A percentile compares a stretch with the other conserved stretches of the same genome.
phyloP scores from a whole-genome alignment of 2,797 vertebrate species.

The Margarornis squamiger region DNA sequence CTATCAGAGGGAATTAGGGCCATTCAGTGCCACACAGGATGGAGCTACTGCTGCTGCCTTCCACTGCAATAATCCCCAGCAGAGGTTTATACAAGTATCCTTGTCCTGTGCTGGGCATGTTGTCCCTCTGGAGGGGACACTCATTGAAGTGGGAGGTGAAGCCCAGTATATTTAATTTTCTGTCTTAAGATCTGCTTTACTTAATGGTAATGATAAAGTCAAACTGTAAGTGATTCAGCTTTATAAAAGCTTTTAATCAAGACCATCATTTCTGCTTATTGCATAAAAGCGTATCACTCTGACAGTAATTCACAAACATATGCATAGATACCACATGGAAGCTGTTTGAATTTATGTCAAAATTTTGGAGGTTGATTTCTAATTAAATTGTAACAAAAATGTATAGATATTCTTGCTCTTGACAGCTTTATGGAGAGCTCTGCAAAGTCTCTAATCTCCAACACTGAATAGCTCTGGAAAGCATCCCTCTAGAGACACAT shows the following conservation, averaged over 20 bases:
- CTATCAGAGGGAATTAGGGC: neutral
- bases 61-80: neutral
- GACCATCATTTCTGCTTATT: neutral
- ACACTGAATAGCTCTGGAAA: neutral
- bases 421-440: neutral
- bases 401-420: neutral
- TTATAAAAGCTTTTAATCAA: neutral
- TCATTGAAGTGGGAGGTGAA: neutral
- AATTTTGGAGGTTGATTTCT: constrained; percentile 1
- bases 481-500: neutral
- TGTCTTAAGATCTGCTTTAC: constrained; percentile 25
- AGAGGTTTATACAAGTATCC: neutral
- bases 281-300: neutral
- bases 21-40: neutral
- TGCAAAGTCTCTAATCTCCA: neutral
- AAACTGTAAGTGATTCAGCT: neutral
- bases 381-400: neutral
- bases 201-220: constrained; percentile 49
- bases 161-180: neutral
- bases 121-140: neutral
- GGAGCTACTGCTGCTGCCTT: neutral
- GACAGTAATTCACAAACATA: neutral
- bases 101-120: neutral
- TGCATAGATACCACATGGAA: neutral
- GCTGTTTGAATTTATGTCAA: neutral